Percentiles rank a stretch among this genome's conserved stretches.
Evolutionary conservation across 2,113 vertebrate species (phyloP).

Genomic region (Bagarius yarrelli): DNA sequence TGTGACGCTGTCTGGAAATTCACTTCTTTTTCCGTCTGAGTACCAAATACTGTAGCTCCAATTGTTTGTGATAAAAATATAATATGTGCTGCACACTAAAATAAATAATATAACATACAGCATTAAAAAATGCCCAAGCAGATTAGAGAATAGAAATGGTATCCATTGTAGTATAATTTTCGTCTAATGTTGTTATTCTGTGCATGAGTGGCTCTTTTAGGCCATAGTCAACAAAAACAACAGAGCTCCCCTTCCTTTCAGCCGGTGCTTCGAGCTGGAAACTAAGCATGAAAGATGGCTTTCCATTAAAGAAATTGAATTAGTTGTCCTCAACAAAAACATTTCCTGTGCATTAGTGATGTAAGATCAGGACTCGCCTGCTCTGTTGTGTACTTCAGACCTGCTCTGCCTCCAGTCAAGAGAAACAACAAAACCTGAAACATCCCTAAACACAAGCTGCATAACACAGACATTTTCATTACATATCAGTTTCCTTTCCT

Average conservation of each 20-base stretch:
- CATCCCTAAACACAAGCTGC: constrained; percentile 15
- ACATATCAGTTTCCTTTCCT: constrained; percentile 21
- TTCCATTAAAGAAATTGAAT: constrained; percentile 54
- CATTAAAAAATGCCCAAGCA: background rate
- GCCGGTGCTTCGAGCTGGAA: constrained; percentile 16
- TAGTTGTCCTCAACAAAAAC: constrained; percentile 47
- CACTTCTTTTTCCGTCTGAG: constrained; percentile 3
- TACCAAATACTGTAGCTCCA: background rate
- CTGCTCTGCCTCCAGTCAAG: constrained; percentile 14
- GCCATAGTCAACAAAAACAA: constrained; percentile 7
- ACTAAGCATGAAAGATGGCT: constrained; percentile 44
- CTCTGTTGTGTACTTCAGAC: constrained; percentile 38
- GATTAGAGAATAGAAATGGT: background rate
- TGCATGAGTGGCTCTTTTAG: background rate
- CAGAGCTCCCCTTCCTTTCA: constrained; percentile 4
- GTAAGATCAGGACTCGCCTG: constrained; percentile 12
- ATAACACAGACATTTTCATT: constrained; percentile 11
- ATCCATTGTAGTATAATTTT: background rate
- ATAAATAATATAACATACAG: background rate
- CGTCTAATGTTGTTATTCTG: background rate
- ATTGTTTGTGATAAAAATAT: background rate
- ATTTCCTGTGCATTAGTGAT: constrained; percentile 58
- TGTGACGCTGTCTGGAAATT: constrained; percentile 23
- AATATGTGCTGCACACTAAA: background rate
- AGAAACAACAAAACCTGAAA: background rate